Conservation (phyloP, 2,888 invertebrate genomes). For the Chaetogeoica ovagalla region DNA sequence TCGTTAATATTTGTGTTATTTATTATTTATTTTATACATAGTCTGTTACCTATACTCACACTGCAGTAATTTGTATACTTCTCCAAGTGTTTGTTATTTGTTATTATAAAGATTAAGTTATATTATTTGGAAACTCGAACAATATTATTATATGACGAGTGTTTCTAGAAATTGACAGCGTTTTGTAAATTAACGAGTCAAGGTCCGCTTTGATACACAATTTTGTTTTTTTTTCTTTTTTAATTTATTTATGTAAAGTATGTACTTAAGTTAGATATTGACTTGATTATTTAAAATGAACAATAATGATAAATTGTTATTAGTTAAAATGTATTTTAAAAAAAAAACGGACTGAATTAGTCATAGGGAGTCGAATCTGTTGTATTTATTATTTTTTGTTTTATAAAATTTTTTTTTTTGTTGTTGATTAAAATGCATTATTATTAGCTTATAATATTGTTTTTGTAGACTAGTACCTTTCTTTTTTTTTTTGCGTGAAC, state of each 20-base stretch:
- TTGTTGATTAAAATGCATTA: conserved; percentile 22
- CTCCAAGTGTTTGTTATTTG: neutral
- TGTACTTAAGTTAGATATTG: conserved; percentile 2
- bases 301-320: conserved; percentile 2
- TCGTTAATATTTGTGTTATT: neutral
- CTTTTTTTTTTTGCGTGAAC: too few species aligned
- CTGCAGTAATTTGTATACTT: neutral
- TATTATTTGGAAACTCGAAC: neutral
- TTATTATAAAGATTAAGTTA: neutral
- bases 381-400: neutral
- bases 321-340: neutral
- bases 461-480: too few species aligned
- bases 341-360: conserved; percentile 33
- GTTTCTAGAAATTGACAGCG: neutral
- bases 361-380: conserved; percentile 27
- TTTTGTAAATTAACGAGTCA: conserved; percentile 6
- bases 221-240: neutral
- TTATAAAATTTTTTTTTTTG: conserved; percentile 22
- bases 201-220: neutral
- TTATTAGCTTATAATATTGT: conserved; percentile 22
- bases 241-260: neutral
- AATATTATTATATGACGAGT: neutral
- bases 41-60: neutral
- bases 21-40: neutral
- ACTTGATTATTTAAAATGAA: neutral